Percentiles rank a stretch among this genome's conserved stretches.
Conservation (phyloP, 1,140 invertebrate genomes). For the Pseudomyrmex concolor region DNA sequence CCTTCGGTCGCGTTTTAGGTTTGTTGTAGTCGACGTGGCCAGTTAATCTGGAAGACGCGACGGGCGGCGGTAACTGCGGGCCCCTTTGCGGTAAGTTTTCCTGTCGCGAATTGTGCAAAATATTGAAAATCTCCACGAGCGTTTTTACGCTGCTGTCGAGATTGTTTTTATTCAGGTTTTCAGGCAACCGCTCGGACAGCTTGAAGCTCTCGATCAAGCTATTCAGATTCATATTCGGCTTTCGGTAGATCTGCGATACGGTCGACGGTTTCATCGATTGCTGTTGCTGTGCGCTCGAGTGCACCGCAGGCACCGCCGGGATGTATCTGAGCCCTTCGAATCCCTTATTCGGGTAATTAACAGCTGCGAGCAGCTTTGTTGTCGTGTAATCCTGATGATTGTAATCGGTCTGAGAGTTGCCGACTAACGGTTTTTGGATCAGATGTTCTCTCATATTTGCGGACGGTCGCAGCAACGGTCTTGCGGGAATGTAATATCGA, state of each 20-base stretch:
- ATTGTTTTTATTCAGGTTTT: constrained; percentile 90
- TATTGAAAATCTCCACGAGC: constrained; percentile 89
- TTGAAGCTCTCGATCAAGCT: constrained; percentile 87
- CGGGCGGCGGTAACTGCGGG: background rate
- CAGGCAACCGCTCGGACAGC: constrained; percentile 89
- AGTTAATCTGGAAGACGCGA: constrained; percentile 33
- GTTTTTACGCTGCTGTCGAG: constrained; percentile 92
- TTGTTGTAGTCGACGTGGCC: constrained; percentile 69
- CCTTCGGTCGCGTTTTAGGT: constrained; percentile 70
- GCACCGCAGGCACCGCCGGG: background rate
- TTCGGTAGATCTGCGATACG: constrained; percentile 20
- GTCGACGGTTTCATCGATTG: constrained; percentile 1
- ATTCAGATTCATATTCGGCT: constrained; percentile 70
- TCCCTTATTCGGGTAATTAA: constrained; percentile 72
- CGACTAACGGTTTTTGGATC: constrained; percentile 54
- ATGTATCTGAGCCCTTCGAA: constrained; percentile 76
- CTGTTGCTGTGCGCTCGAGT: background rate
- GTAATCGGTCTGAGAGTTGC: constrained; percentile 69
- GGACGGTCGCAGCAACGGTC: constrained; percentile 68
- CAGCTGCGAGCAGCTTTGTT: constrained; percentile 46
- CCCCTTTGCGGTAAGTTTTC: constrained; percentile 46
- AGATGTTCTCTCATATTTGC: constrained; percentile 60
- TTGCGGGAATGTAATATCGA: constrained; percentile 66
- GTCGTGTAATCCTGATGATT: constrained; percentile 71
- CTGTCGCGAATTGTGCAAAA: constrained; percentile 84